Evolutionary conservation across 2,797 vertebrate species (phyloP).

Genomic region (Falco naumanni): DNA sequence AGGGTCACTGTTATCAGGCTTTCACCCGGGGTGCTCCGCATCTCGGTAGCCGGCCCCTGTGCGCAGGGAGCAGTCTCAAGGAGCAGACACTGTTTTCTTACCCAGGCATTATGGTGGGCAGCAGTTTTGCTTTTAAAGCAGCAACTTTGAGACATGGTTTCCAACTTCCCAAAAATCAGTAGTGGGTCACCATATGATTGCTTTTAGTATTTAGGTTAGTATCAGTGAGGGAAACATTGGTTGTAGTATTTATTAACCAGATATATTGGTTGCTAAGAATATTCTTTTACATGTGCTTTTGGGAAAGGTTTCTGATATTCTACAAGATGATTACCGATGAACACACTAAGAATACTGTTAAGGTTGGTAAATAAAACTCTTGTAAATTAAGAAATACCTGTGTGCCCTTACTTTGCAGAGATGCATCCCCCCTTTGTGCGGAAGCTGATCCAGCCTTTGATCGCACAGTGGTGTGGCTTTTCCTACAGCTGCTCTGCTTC

Average conservation of each 20-base stretch:
- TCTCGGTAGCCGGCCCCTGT: neutral
- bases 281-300: neutral
- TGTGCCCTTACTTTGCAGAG: neutral
- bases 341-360: neutral
- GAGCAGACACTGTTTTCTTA: neutral
- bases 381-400: neutral
- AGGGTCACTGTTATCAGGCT: neutral
- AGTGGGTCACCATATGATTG: neutral
- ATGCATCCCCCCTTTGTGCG: neutral
- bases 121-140: neutral
- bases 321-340: neutral
- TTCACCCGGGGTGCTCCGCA: rapidly evolving
- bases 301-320: neutral
- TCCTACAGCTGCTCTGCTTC: neutral
- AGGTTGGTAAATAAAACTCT: neutral
- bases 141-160: rapidly evolving
- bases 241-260: neutral
- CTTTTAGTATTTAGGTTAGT: neutral
- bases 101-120: rapidly evolving
- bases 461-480: neutral
- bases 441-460: neutral
- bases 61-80: rapidly evolving
- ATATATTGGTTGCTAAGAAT: neutral
- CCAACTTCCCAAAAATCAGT: neutral
- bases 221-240: neutral